These are phyloP conservation scores for Aulostomus chinensis DNA, from an alignment of 2,797 vertebrate genomes.

Conservation along the genomic window DNA sequence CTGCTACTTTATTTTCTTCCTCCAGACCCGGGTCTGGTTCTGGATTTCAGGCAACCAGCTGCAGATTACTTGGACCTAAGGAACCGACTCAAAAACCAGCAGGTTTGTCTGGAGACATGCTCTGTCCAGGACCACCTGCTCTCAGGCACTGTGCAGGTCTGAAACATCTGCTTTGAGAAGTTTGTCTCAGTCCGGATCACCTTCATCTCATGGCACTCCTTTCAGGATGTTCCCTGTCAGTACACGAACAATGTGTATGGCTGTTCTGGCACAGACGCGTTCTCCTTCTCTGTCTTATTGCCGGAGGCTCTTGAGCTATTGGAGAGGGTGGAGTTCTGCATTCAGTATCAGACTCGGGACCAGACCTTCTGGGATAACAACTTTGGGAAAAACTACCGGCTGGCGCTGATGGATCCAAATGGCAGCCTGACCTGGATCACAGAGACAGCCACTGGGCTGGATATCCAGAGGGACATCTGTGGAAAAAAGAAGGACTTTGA, in stretches of 20 bases:
- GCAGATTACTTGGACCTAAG: constrained; percentile 90
- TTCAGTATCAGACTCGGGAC: constrained; percentile 81
- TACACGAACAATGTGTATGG: constrained; percentile 92
- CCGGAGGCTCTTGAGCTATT: constrained; percentile 71
- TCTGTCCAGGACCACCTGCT: constrained; percentile 84
- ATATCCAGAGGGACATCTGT: constrained; percentile 35
- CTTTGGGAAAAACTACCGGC: constrained; percentile 86
- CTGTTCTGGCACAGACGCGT: constrained; percentile 86
- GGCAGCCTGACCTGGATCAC: constrained; percentile 55
- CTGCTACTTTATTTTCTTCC: neutral
- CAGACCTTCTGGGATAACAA: constrained; percentile 93
- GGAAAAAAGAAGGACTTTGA: constrained; percentile 74
- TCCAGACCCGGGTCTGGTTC: constrained; percentile 66
- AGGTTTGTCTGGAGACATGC: constrained; percentile 90
- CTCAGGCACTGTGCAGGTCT: constrained; percentile 88
- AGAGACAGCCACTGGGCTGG: constrained; percentile 48
- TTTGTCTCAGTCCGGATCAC: constrained; percentile 87
- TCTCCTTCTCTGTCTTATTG: constrained; percentile 86
- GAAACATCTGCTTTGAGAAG: constrained; percentile 90
- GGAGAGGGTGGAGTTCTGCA: constrained; percentile 87
- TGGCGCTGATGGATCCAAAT: constrained; percentile 73
- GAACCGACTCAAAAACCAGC: constrained; percentile 86
- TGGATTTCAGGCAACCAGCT: constrained; percentile 88
- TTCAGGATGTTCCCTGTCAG: constrained; percentile 81
- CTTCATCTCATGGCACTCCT: constrained; percentile 86